Evolutionary conservation across 1,140 invertebrate genomes (phyloP), one percentile per base, ranked within the genome.

Genomic region (Amphibalanus amphitrite): DNA sequence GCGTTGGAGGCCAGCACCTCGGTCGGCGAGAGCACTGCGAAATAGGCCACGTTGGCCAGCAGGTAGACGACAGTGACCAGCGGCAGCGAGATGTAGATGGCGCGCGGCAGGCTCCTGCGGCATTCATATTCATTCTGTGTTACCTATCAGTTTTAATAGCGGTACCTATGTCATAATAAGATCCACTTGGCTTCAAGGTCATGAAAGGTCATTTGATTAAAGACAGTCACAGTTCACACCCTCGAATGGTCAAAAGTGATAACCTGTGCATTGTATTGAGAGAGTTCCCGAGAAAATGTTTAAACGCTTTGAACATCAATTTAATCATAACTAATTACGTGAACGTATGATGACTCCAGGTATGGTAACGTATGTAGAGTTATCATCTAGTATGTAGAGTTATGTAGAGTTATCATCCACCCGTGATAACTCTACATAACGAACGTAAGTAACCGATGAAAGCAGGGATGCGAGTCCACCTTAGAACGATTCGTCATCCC

Each of bases 11-110:
- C 82, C 25, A 91, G 82, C 77, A 98, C 89, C 78, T 91, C 90
- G 13, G 84, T 80, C 0, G 90, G 89, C 13, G 89, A 88, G 28
- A 98, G 82, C 29, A 96, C 95, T 3, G 93, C 90, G 75, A 97
- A 86, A 80, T 98, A 97, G 0, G 95, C 90, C 69, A 97, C 82
- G 80, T 98, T 98, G 0, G 93, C 90, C 69, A 98, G 80, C 23
- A 95, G 86, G 81, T 98, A 98, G 73, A 97, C 90, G 3, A 86
- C 78, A 0, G 95, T 98, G 0, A 97, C 93, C 69, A 96, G 75
- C 3, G 93, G 91, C 73, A 96, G 81, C 0, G 94, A 97, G 72
- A 98, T 90, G 78, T 90, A 92, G 79, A 98, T 98, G 15, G 96
- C 94, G 69, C 89, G 85, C 3, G 96, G 95, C 47, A 98, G 82